Conservation (phyloP, 2,888 invertebrate genomes). For the Cerastis leucographa region DNA sequence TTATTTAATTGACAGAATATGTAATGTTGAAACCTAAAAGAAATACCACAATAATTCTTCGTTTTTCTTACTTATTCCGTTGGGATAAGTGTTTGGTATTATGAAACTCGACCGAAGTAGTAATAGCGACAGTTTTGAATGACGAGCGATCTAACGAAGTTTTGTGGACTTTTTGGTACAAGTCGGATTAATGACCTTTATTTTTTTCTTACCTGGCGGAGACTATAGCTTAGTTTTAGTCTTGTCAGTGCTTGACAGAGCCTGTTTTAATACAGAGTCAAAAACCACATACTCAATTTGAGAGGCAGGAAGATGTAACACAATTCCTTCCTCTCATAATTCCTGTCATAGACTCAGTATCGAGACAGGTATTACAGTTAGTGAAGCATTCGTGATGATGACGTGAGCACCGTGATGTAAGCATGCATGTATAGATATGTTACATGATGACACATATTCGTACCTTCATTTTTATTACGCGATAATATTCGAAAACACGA, state of each 20-base stretch:
- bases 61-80: too few relatives aligned
- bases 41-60: too few relatives aligned
- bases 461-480: slow-evolving; percentile 28
- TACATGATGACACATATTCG: slow-evolving; percentile 45
- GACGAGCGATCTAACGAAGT: too few relatives aligned
- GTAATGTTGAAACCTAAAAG: too few relatives aligned
- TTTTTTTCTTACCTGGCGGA: too few relatives aligned
- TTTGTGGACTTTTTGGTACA: too few relatives aligned
- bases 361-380: slow-evolving; percentile 56
- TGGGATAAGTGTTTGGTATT: too few relatives aligned
- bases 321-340: slow-evolving; percentile 15
- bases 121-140: too few relatives aligned
- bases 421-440: slow-evolving; percentile 63
- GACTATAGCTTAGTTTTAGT: not conserved
- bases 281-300: slow-evolving; percentile 31
- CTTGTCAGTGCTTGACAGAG: slow-evolving; percentile 3
- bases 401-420: slow-evolving; percentile 59
- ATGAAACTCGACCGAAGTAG: too few relatives aligned
- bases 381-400: slow-evolving; percentile 64
- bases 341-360: not conserved
- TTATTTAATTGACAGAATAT: too few relatives aligned
- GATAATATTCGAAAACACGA: slow-evolving; percentile 42
- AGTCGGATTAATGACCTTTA: too few relatives aligned
- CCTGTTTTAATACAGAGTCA: slow-evolving; percentile 30
- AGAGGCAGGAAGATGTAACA: slow-evolving; percentile 7